Percentiles rank a stretch among this genome's conserved stretches.
phyloP scores from a whole-genome alignment of 2,797 vertebrate genomes.

The Balearica regulorum region DNA sequence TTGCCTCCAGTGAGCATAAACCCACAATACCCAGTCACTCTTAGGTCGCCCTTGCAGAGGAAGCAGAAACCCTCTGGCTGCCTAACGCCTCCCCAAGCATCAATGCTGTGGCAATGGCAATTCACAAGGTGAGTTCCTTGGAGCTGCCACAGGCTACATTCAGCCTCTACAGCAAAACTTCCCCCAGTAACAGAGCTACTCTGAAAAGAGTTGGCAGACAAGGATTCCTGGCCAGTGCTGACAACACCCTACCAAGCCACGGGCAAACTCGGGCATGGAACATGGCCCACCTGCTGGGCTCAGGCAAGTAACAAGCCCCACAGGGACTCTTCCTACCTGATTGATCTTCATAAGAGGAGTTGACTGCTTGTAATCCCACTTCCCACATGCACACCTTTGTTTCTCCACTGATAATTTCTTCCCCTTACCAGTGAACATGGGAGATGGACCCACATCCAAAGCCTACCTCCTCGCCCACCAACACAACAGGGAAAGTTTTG shows the following conservation, averaged over 20 bases:
- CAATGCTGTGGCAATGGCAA: accelerated
- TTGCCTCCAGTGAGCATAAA: background rate
- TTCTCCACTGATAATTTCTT: background rate
- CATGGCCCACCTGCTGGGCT: background rate
- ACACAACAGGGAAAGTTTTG: background rate
- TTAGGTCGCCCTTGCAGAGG: background rate
- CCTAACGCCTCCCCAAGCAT: background rate
- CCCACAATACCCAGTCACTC: background rate
- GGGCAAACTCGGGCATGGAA: background rate
- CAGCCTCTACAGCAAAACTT: background rate
- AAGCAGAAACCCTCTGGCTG: background rate
- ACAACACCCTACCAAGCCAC: background rate
- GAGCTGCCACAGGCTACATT: background rate
- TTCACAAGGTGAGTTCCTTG: background rate
- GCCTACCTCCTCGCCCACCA: background rate
- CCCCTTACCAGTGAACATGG: background rate
- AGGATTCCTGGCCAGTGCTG: background rate
- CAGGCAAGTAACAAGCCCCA: background rate
- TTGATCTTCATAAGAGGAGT: background rate
- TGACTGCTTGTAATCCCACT: background rate
- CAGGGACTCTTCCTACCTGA: background rate
- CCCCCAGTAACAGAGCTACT: background rate
- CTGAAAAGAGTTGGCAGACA: background rate
- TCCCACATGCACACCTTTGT: background rate
- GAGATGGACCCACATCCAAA: background rate